phyloP scores from a whole-genome alignment of 1,140 invertebrate species.

The Procambarus virginalis region DNA sequence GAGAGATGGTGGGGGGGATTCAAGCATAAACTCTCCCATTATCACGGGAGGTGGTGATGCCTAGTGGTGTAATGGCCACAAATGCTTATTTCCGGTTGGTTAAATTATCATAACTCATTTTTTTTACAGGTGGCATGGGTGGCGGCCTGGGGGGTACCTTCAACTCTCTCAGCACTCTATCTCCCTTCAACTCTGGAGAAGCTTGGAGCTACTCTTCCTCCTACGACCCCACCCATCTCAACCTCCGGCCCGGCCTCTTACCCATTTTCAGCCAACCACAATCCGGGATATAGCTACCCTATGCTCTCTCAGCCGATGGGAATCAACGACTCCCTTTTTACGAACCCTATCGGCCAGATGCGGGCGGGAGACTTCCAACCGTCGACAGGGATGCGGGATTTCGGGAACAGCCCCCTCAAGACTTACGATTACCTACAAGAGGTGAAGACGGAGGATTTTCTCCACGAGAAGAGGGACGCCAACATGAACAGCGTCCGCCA shows the following conservation, averaged over 20 bases:
- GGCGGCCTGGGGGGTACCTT: slow-evolving; percentile 22
- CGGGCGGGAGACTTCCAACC: slow-evolving; percentile 64
- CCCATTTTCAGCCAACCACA: slow-evolving; percentile 66
- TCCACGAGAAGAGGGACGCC: slow-evolving; percentile 63
- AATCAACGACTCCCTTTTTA: slow-evolving; percentile 68
- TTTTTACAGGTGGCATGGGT: slow-evolving; percentile 38
- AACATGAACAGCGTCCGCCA: slow-evolving; percentile 61
- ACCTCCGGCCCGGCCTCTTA: slow-evolving; percentile 61
- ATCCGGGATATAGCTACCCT: slow-evolving; percentile 66
- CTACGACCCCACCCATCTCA: slow-evolving; percentile 64
- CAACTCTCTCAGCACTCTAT: slow-evolving; percentile 62
- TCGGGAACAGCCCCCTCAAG: slow-evolving; percentile 50
- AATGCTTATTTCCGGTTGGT: too few relatives aligned
- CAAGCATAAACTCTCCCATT: too few relatives aligned
- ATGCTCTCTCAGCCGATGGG: slow-evolving; percentile 68
- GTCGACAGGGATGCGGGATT: slow-evolving; percentile 54
- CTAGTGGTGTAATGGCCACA: too few relatives aligned
- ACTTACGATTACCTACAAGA: slow-evolving; percentile 69
- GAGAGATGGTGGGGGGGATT: too few relatives aligned
- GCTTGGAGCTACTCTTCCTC: slow-evolving; percentile 66
- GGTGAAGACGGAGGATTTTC: slow-evolving; percentile 67
- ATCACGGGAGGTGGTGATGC: too few relatives aligned
- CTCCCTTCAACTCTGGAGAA: slow-evolving; percentile 55
- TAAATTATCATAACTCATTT: not conserved
- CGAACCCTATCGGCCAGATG: slow-evolving; percentile 64